Evolutionary conservation across 1,140 invertebrate species (phyloP), one percentile per base, ranked within the genome.

Genomic region (Tyrophagus putrescentiae): DNA sequence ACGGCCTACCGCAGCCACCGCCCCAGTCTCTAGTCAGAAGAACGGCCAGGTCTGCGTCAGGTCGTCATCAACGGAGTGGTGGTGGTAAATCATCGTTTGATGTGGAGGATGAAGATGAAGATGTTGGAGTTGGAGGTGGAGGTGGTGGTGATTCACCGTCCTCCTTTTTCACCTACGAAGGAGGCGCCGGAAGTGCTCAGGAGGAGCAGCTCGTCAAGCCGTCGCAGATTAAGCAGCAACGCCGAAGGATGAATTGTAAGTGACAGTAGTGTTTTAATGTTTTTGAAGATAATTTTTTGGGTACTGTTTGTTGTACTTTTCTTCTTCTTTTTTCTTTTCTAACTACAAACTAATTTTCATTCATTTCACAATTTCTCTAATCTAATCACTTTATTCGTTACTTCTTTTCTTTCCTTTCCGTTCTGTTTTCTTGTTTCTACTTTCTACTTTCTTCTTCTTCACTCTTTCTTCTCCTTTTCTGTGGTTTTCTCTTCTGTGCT

Each of bases 171-270:
- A 50, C 70, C 69, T 32, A 1, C 3, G 52, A 54, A 53, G 7
- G 45, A 3, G 25, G n/a, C n/a, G n/a, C 25, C 18, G 6, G 6
- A 42, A 2, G 25, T 42, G 6, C 6, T 21, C 41, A 2, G 64
- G 71, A 72, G 9, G 75, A 78, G 57, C 72, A 73, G 61, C 68
- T 78, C 50, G 71, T 78, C 27, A 76, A 75, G 65, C 76, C 77
- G 28, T 76, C 72, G 64, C 74, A 75, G 62, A 67, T 78, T 11
- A 77, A 76, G 65, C 73, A 72, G 60, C 67, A 71, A 28, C 65
- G 71, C 42, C 74, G 72, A 62, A 60, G 71, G 11, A 71, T 70
- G 67, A 73, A 75, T 66, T 76, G 76, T 74, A 67, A 65, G 62
- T 56, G 28, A 23, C 1, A 13, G n/a, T 33, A 45, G 29, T 57